A percentile compares a stretch with the other conserved stretches of the same genome.
Evolutionary conservation across 2,113 vertebrate species (phyloP).

Genomic region (Arothron firmamentum): DNA sequence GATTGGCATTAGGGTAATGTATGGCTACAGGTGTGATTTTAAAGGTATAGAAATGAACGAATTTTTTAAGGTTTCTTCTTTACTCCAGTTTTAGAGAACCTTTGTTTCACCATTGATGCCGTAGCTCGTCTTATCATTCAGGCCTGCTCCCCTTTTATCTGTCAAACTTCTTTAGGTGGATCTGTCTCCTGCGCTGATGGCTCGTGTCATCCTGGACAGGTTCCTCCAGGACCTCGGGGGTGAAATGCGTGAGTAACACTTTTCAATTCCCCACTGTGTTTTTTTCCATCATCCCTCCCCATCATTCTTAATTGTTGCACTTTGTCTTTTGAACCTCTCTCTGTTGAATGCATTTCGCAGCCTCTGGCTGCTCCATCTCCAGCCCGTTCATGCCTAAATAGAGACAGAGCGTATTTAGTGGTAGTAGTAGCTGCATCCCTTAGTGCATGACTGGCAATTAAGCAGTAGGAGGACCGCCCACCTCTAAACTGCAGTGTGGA

Average conservation of each 20-base stretch:
- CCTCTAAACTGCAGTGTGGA: constrained; percentile 75
- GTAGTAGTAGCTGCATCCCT: constrained; percentile 63
- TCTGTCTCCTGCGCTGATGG: constrained; percentile 91
- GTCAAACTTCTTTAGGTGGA: constrained; percentile 80
- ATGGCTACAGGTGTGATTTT: too few relatives aligned
- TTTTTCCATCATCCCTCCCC: constrained; percentile 34
- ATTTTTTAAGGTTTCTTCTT: too few relatives aligned
- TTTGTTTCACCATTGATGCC: background rate
- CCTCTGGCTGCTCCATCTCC: constrained; percentile 44
- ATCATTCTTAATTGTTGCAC: constrained; percentile 66
- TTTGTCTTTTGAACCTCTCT: constrained; percentile 56
- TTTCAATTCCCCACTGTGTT: constrained; percentile 30
- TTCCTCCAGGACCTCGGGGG: constrained; percentile 84
- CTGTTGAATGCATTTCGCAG: constrained; percentile 40
- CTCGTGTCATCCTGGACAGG: constrained; percentile 87
- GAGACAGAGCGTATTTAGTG: constrained; percentile 70
- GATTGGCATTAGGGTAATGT: constrained; percentile 4
- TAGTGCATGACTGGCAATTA: constrained; percentile 78
- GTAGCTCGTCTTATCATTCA: constrained; percentile 23
- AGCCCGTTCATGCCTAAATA: constrained; percentile 61
- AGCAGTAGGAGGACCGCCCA: constrained; percentile 74
- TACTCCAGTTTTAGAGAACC: too few relatives aligned
- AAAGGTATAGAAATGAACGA: too few relatives aligned
- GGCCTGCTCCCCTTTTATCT: constrained; percentile 13
- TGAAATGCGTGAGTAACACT: constrained; percentile 80